Conservation (phyloP, 2,797 vertebrate genomes). For the Macropus fuliginosus region DNA sequence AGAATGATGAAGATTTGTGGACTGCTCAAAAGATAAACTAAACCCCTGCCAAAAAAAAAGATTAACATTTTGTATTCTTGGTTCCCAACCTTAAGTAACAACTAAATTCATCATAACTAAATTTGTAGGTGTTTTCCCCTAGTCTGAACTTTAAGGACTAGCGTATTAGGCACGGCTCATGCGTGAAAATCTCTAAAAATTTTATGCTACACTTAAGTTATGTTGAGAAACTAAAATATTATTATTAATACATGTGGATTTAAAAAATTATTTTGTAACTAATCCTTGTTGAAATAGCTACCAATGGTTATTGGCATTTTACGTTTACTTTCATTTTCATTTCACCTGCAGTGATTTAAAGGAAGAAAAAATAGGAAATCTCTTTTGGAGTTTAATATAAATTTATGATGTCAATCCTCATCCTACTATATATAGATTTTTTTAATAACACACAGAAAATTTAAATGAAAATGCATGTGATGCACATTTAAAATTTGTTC, state of each 20-base stretch:
- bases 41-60: slow-evolving; percentile 54
- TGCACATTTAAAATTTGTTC: slow-evolving; percentile 53
- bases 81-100: slow-evolving; percentile 41
- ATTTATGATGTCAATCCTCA: slow-evolving; percentile 36
- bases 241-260: slow-evolving; percentile 12
- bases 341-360: slow-evolving; percentile 35
- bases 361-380: slow-evolving; percentile 35
- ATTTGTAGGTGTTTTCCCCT: not conserved
- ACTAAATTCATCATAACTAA: slow-evolving; percentile 8
- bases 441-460: slow-evolving; percentile 28
- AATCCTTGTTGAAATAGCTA: not conserved
- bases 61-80: slow-evolving; percentile 31
- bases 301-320: not conserved
- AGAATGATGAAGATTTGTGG: not conserved
- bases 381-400: slow-evolving; percentile 47
- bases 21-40: slow-evolving; percentile 12
- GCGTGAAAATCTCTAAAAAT: not conserved
- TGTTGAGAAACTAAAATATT: slow-evolving; percentile 43
- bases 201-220: slow-evolving; percentile 15
- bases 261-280: slow-evolving; percentile 50
- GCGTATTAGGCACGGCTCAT: not conserved
- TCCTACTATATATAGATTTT: slow-evolving; percentile 13
- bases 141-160: not conserved
- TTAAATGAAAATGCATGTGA: slow-evolving; percentile 43
- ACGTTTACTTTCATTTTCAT: slow-evolving; percentile 29